Conservation (phyloP, 2,113 vertebrate genomes). For the Pangasianodon gigas region DNA sequence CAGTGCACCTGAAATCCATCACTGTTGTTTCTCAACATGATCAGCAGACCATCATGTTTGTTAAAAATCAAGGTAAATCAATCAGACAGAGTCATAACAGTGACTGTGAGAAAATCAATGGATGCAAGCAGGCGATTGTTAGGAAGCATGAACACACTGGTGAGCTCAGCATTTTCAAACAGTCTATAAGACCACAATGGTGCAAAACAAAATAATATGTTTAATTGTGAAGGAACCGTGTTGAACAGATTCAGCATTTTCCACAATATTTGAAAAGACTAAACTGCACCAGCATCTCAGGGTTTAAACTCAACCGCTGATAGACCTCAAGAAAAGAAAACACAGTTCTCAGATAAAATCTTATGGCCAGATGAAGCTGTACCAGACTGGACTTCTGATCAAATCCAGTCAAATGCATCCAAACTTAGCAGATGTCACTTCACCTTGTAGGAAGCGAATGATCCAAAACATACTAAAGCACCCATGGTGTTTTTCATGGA, state of each 20-base stretch:
- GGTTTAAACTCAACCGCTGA: neutral
- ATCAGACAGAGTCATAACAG: slow-evolving; percentile 6
- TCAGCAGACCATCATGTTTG: neutral
- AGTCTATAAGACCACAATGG: neutral
- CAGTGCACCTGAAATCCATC: neutral
- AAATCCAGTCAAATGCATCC: neutral
- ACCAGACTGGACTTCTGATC: neutral
- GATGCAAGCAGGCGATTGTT: neutral
- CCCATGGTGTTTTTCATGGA: neutral
- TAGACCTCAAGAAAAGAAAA: neutral
- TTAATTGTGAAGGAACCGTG: neutral
- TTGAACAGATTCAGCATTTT: neutral
- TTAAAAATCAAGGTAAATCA: neutral
- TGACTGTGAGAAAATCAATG: neutral
- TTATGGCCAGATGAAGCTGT: neutral
- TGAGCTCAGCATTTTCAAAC: neutral
- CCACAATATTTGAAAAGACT: neutral
- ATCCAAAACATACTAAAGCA: too few relatives aligned
- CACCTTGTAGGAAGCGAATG: neutral
- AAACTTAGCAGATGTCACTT: neutral
- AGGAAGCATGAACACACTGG: neutral
- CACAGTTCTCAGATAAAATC: neutral
- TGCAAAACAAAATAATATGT: neutral
- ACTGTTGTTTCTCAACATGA: neutral
- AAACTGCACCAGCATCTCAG: neutral